Conservation (phyloP, 92 coral and sea anemone species). For the Zoanthus solanderi region DNA sequence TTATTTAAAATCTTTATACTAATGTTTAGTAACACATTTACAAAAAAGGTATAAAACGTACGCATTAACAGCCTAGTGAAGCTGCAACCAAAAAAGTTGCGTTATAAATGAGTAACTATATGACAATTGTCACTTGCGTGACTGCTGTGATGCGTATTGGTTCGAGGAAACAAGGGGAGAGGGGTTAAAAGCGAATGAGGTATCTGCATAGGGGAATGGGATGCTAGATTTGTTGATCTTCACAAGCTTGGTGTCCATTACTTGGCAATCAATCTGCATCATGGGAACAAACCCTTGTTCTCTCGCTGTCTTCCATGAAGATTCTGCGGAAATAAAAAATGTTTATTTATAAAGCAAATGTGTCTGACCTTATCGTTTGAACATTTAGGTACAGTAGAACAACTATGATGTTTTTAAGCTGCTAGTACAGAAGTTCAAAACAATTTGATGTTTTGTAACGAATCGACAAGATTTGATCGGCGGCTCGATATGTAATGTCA, state of each 20-base stretch:
- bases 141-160: conserved; percentile 35
- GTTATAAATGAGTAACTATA: not conserved
- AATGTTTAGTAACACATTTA: not conserved
- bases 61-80: not conserved
- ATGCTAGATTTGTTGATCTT: conserved; percentile 92
- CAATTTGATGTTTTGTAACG: too few relatives aligned
- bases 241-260: conserved; percentile 86
- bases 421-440: too few relatives aligned
- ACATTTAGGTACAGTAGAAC: too few relatives aligned
- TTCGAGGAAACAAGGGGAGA: conserved; percentile 48
- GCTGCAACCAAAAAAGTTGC: not conserved
- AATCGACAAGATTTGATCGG: too few relatives aligned
- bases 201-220: conserved; percentile 78
- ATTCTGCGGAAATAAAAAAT: conserved; percentile 46
- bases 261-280: conserved; percentile 97
- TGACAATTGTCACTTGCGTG: conserved; percentile 24
- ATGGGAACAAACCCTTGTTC: conserved; percentile 82
- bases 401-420: too few relatives aligned
- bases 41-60: not conserved
- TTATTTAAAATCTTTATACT: not conserved
- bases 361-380: too few relatives aligned
- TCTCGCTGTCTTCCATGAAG: conserved; percentile 70
- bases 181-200: conserved; percentile 65
- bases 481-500: too few relatives aligned
- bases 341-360: too few relatives aligned